A percentile compares a stretch with the other conserved stretches of the same genome.
Conservation (phyloP, 2,113 vertebrate genomes). For the Gorsachius goisagi region DNA sequence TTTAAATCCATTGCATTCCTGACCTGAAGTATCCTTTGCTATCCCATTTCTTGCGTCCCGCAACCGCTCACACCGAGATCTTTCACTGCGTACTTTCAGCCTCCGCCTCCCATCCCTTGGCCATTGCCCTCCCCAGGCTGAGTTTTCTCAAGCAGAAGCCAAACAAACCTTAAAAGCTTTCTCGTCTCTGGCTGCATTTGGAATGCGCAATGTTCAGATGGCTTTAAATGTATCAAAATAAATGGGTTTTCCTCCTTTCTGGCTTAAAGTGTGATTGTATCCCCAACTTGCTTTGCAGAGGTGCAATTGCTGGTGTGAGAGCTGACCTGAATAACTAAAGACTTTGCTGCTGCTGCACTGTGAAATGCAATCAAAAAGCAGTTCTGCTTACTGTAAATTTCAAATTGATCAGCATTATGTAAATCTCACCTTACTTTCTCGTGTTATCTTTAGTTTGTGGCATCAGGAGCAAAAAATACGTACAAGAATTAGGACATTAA, state of each 20-base stretch:
- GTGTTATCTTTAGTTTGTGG: background rate
- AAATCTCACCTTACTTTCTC: background rate
- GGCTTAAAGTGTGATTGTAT: background rate
- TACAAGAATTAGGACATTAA: background rate
- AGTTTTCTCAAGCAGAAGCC: constrained; percentile 13
- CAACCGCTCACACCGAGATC: fast-evolving
- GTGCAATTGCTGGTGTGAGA: constrained; percentile 62
- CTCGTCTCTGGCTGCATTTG: background rate
- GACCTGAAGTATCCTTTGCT: background rate
- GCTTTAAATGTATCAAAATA: background rate
- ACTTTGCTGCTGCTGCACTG: constrained; percentile 6
- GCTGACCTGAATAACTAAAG: constrained; percentile 70
- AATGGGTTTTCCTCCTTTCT: background rate
- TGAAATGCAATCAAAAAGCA: background rate
- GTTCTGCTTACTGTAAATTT: background rate
- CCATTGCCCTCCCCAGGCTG: background rate
- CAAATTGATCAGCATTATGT: background rate
- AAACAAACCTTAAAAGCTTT: constrained; percentile 13
- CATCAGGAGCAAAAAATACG: background rate
- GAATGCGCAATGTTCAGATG: background rate
- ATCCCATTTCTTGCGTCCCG: background rate
- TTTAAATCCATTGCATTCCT: background rate
- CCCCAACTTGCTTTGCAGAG: constrained; percentile 10
- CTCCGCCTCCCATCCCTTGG: background rate
- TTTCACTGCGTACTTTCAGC: background rate